A percentile compares a stretch with the other conserved stretches of the same genome.
Evolutionary conservation across 2,888 invertebrate species (phyloP).

Genomic region (Micoletzkya japonica): DNA sequence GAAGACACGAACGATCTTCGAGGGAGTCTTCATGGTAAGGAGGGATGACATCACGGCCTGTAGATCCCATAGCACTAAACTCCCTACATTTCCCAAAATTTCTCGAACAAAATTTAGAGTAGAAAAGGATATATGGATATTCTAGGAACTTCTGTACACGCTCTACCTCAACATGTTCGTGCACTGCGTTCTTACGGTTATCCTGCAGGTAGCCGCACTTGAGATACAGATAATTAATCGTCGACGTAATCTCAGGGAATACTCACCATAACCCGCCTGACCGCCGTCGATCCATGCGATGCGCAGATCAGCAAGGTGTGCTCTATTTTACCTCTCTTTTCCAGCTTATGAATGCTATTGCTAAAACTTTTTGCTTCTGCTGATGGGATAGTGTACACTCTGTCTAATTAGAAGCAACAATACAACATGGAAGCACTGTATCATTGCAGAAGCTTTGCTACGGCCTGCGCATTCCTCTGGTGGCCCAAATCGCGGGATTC

Average conservation of each 20-base stretch:
- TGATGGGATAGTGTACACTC: not conserved
- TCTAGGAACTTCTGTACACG: slow-evolving; percentile 9
- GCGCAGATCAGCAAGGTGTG: slow-evolving; percentile 18
- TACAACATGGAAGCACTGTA: not conserved
- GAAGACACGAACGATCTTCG: slow-evolving; percentile 13
- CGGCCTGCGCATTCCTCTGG: not conserved
- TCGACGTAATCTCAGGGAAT: slow-evolving; percentile 1
- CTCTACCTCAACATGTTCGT: slow-evolving; percentile 3
- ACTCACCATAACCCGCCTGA: not conserved
- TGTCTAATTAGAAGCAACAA: not conserved
- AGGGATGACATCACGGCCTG: no score
- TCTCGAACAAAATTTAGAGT: not conserved
- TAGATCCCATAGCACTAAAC: no score
- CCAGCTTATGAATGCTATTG: not conserved
- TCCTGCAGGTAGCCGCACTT: not conserved
- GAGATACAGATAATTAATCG: not conserved
- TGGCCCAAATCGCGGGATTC: not conserved
- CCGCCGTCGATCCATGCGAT: not conserved
- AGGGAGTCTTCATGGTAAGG: slow-evolving; percentile 14
- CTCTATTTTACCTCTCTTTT: not conserved
- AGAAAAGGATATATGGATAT: not conserved
- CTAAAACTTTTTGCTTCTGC: not conserved
- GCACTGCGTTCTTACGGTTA: not conserved
- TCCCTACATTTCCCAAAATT: not conserved
- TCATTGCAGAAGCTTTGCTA: slow-evolving; percentile 9